phyloP scores from a whole-genome alignment of 2,113 vertebrate species.

The Rana temporaria region DNA sequence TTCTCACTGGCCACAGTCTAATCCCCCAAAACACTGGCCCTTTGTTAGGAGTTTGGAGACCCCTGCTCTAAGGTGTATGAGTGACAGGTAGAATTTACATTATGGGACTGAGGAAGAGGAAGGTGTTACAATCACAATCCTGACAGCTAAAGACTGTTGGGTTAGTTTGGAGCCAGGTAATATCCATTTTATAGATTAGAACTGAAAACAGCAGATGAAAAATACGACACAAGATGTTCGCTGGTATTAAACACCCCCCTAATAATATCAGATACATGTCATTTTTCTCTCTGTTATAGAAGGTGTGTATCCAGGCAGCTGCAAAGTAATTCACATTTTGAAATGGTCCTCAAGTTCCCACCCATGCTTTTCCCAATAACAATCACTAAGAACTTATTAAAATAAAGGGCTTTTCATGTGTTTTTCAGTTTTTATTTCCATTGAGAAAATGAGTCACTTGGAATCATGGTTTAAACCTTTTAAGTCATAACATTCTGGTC shows the following conservation, averaged over 20 bases:
- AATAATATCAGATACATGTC: background rate
- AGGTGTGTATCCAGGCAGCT: constrained; percentile 37
- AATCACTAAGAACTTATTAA: constrained; percentile 36
- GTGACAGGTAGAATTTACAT: no score
- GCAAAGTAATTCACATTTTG: constrained; percentile 5
- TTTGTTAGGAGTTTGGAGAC: no score
- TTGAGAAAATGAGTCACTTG: constrained; percentile 49
- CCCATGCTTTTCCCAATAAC: constrained; percentile 15
- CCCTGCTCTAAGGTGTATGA: no score
- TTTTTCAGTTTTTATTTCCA: constrained; percentile 22
- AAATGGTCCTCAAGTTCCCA: background rate
- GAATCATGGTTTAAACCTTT: constrained; percentile 1
- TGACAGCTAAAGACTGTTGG: background rate
- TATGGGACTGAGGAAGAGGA: no score
- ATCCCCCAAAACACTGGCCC: no score
- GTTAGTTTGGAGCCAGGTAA: background rate
- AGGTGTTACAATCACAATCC: background rate
- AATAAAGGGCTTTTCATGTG: constrained; percentile 8
- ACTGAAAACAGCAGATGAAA: constrained; percentile 26
- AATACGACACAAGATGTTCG: background rate
- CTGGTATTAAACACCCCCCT: background rate
- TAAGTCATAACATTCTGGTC: constrained; percentile 4
- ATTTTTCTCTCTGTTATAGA: background rate
- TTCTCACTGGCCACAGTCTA: no score
- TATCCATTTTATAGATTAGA: constrained; percentile 8